Conservation (phyloP, 2,797 vertebrate species). For the Pseudocheirus occidentalis region DNA sequence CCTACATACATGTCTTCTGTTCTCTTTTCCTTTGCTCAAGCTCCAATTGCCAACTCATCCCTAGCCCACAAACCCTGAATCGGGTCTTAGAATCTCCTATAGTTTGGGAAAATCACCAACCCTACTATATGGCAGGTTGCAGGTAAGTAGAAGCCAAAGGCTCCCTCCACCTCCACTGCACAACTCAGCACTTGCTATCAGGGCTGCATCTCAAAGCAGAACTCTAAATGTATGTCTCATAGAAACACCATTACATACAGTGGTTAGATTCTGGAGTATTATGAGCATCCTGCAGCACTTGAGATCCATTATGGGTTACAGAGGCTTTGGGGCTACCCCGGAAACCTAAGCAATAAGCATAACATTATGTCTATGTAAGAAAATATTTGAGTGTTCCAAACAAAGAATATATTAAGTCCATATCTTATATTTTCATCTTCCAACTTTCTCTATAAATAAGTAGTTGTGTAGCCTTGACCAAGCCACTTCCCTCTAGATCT, state of each 20-base stretch:
- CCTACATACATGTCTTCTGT: background rate
- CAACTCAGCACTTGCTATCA: background rate
- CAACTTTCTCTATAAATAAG: background rate
- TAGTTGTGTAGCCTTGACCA: background rate
- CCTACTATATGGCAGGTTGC: background rate
- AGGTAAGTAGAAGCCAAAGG: background rate
- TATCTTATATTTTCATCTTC: background rate
- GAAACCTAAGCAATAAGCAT: slow-evolving; percentile 3
- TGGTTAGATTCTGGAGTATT: slow-evolving; percentile 17
- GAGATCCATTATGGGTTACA: slow-evolving; percentile 7
- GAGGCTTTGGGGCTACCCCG: background rate
- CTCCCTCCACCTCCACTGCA: too few relatives aligned
- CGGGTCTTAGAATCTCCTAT: background rate
- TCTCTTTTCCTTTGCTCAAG: background rate
- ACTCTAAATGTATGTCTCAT: slow-evolving; percentile 23
- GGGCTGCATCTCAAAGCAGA: background rate
- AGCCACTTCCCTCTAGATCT: background rate
- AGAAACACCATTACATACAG: background rate
- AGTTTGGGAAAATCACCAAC: background rate
- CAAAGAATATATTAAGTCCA: background rate
- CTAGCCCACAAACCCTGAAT: background rate
- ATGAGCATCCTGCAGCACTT: background rate
- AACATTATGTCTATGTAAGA: background rate
- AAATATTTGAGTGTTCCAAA: slow-evolving; percentile 1
- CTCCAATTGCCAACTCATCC: background rate